These are phyloP conservation scores for Anneissia japonica DNA, from an alignment of 35 echinoderm and acorn worm species.

Conservation along the genomic window DNA sequence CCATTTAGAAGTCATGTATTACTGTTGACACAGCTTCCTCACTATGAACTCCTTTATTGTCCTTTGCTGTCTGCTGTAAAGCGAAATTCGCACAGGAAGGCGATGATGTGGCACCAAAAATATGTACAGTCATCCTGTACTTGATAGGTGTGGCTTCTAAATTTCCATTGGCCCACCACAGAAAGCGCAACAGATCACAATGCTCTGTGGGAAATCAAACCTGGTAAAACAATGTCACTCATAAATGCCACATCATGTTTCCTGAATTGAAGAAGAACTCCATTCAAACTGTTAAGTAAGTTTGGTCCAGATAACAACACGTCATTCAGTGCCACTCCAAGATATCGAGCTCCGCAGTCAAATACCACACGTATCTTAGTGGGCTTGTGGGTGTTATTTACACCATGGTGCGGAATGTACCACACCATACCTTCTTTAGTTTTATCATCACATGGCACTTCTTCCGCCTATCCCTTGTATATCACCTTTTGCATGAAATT, in stretches of 20 bases:
- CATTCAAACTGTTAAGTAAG: neutral
- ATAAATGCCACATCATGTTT: constrained; percentile 7
- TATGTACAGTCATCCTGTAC: constrained; percentile 42
- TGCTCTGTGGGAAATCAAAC: neutral
- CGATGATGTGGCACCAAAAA: constrained; percentile 48
- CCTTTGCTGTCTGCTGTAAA: constrained; percentile 20
- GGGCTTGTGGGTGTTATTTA: neutral
- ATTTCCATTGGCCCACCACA: constrained; percentile 23
- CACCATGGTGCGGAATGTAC: neutral
- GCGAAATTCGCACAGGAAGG: constrained; percentile 55
- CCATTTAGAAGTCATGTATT: constrained; percentile 44
- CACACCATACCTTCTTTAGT: constrained; percentile 33
- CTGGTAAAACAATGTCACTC: constrained; percentile 33
- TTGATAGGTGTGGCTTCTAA: neutral
- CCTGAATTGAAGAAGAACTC: neutral
- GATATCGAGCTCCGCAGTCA: neutral
- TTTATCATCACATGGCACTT: constrained; percentile 12
- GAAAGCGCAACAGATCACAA: constrained; percentile 19
- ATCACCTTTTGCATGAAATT: constrained; percentile 27
- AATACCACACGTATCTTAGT: constrained; percentile 1
- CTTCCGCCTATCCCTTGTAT: constrained; percentile 28
- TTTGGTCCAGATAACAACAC: neutral
- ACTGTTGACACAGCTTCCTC: constrained; percentile 21
- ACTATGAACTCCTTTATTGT: neutral
- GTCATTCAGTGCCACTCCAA: neutral